Base-by-base conservation (phyloP, 2,113 vertebrate genomes). In the Tonatia bakeri region DNA sequence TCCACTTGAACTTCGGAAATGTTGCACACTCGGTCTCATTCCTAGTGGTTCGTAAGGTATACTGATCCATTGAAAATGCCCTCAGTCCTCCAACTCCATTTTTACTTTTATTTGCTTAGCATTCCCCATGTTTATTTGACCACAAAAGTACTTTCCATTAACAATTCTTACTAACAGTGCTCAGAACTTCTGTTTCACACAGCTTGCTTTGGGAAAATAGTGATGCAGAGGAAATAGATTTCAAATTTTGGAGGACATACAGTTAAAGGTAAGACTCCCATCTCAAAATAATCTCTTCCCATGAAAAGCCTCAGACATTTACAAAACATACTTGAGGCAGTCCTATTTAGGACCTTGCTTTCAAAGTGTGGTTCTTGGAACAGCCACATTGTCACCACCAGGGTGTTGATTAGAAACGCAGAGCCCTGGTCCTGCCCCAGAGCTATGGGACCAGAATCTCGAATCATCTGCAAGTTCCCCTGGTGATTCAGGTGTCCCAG, bases 301-400 rank as follows among this genome's bases (percentile, higher is more conserved):
- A 5, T 52, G 81, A 59, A 73, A 73, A 84, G 7, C 13, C 40
- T 50, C 4, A 54, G 26, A 56, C 28, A 83, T 67, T 56, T 76
- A 67, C 14, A 54, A 67, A 50, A 67, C 17, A 13, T 13, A 17
- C 28, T 43, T 20, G 61, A 52, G 10, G 28, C 22, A 81, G n/a
- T 28, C 3, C 43, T 86, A 4, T 38, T 61, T 65, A 77, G 52
- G 31, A 45, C 8, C 4, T 80, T 59, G 52, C 11, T 61, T 67
- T 43, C 28, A 38, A 47, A 20, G 5, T 69, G 10, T 31, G 12
- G 19, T 28, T 45, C 38, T 83, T 56, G 28, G 40, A 82, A 47
- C 1, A 56, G 24, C 36, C 72, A 19, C 9, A 2, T 7, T 47
- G 36, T 4, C 3, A 31, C 36, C 4, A 1, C n/a, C 19, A 15